Conservation (phyloP, 2,113 vertebrate genomes). For the Pseudois nayaur region DNA sequence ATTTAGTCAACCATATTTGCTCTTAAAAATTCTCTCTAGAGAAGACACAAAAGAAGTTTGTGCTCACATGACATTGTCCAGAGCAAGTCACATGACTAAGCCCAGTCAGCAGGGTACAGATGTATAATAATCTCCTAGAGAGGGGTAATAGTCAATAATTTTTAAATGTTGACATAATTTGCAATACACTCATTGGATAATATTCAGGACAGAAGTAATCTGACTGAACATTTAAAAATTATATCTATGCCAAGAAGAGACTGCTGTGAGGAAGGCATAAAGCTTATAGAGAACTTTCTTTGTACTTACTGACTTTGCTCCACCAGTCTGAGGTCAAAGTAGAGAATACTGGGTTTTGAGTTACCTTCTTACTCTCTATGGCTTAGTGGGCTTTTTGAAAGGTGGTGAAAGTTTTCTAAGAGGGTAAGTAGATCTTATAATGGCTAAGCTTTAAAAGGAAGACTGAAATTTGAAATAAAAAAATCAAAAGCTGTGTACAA, state of each 20-base stretch:
- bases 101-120: neutral
- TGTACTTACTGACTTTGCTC: neutral
- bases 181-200: neutral
- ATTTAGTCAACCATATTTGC: neutral
- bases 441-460: neutral
- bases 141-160: neutral
- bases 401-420: neutral
- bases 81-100: neutral
- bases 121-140: neutral
- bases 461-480: neutral
- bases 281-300: neutral
- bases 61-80: neutral
- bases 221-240: neutral
- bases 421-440: neutral
- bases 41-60: neutral
- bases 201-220: neutral
- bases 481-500: neutral
- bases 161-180: neutral
- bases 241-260: neutral
- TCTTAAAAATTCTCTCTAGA: neutral
- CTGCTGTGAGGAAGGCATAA: neutral
- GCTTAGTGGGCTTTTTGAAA: neutral
- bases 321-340: neutral
- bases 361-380: neutral
- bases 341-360: neutral